Base-by-base conservation (phyloP, 1,140 invertebrate species). In the Neotoxoptera formosana region DNA sequence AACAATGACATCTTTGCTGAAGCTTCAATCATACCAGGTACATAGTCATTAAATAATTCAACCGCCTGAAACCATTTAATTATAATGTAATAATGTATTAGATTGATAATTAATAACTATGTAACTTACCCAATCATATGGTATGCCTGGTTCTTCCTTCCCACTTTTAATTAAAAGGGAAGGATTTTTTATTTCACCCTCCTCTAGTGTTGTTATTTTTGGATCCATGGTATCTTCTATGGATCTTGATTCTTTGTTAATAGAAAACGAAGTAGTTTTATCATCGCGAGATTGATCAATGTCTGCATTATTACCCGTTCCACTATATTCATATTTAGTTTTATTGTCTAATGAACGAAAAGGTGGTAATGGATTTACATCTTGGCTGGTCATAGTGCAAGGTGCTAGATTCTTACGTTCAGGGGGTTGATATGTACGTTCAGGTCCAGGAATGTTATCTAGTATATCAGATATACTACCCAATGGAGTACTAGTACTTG, bases 1-100 rank as follows among this genome's bases (percentile, higher is more conserved):
- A 99, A 97, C 47, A 99, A 96, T 94, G 98, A 97, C 97, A 99
- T 99, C 96, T 99, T 99, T 3, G 98, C 97, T 9, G 98, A 99
- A 95, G 99, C 98, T 94, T 99, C 98, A 94, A 99, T 97, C n/a
- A 97, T 95, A 51, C 98, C 98, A 20, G 98, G 97, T 92, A 97
- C 95, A 95, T 99, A 99, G 94, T 97, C 97, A 95, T 98, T 98
- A 95, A 99, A 96, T 34, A 99, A 95, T 93, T 98, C 97, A 9
- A 97, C 96, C 1, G 98, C 98, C 97, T 97, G 94, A 67, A 95
- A 94, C 94, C 94, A 94, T 90, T 89, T 48, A 8, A 81, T 89
- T 25, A 47, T 17, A 47, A 88, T 88, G 6, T 7, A 86, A 87
- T n/a, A 81, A 34, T n/a, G 25, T 83, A 48, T 17, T 7, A 36